phyloP scores from a whole-genome alignment of 2,113 vertebrate species.

The Meles meles region DNA sequence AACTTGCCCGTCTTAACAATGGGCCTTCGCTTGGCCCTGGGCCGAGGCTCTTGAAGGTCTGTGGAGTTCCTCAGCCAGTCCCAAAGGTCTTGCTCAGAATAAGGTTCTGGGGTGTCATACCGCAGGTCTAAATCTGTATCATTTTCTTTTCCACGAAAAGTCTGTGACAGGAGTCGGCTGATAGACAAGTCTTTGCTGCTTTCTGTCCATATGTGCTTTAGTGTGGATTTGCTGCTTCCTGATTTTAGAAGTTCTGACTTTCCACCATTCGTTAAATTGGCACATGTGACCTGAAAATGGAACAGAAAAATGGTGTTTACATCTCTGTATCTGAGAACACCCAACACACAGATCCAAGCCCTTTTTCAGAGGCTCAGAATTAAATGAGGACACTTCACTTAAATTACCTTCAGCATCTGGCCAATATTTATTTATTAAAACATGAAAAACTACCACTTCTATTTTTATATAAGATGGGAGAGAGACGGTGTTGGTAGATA shows the following conservation, averaged over 20 bases:
- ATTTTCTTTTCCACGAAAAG: slow-evolving; percentile 96
- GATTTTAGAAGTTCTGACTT: slow-evolving; percentile 94
- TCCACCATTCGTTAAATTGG: slow-evolving; percentile 88
- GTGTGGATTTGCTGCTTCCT: slow-evolving; percentile 92
- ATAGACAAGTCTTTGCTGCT: slow-evolving; percentile 98
- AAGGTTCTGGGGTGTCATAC: slow-evolving; percentile 97
- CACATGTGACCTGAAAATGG: slow-evolving; percentile 87
- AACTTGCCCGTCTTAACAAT: slow-evolving; percentile 99
- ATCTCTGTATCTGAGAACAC: neutral
- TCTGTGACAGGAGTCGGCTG: slow-evolving; percentile 97
- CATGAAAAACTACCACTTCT: slow-evolving; percentile 10
- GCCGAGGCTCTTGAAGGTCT: slow-evolving; percentile 93
- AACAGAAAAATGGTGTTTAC: slow-evolving; percentile 57
- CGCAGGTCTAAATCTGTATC: slow-evolving; percentile 95
- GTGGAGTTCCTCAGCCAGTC: slow-evolving; percentile 99
- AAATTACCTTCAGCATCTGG: neutral
- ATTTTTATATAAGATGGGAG: slow-evolving; percentile 23
- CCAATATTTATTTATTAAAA: slow-evolving; percentile 6
- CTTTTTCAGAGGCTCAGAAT: neutral
- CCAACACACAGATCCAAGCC: neutral
- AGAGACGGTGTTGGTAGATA: neutral
- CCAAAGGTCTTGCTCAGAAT: slow-evolving; percentile 99
- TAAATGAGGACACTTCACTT: neutral
- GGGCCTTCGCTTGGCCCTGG: slow-evolving; percentile 94
- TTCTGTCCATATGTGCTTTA: slow-evolving; percentile 99